These are phyloP conservation scores for Keiferia lycopersicella DNA, from an alignment of 2,888 invertebrate genomes.

Conservation along the genomic window DNA sequence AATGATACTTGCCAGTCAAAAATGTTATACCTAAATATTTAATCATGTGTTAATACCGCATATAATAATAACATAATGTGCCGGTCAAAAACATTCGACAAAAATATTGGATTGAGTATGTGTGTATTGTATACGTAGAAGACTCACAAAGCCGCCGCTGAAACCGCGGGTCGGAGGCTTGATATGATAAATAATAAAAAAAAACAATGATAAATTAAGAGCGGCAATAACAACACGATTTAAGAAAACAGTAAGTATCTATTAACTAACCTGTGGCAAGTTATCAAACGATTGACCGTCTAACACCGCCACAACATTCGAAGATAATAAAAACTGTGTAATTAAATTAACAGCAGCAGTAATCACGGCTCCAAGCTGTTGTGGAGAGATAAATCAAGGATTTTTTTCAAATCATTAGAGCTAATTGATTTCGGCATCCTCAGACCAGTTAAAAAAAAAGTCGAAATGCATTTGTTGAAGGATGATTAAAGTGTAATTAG, in stretches of 20 bases:
- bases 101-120: too few relatives aligned
- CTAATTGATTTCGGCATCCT: conserved; percentile 67
- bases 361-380: conserved; percentile 48
- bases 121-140: too few relatives aligned
- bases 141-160: too few relatives aligned
- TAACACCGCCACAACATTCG: conserved; percentile 35
- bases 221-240: not conserved
- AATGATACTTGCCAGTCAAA: too few relatives aligned
- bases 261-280: not conserved
- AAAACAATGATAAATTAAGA: conserved; percentile 1
- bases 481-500: conserved; percentile 51
- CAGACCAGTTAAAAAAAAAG: conserved; percentile 50
- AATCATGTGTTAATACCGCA: too few relatives aligned
- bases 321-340: conserved; percentile 47
- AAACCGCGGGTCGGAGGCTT: too few relatives aligned
- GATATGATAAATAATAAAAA: not conserved
- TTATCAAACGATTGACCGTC: conserved; percentile 1
- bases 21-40: too few relatives aligned
- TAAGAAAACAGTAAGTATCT: too few relatives aligned
- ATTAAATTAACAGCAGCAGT: conserved; percentile 66
- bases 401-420: conserved; percentile 55
- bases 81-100: too few relatives aligned
- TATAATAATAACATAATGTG: too few relatives aligned
- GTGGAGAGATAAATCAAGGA: conserved; percentile 61
- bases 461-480: conserved; percentile 43